Base-by-base conservation (phyloP, 2,113 vertebrate species). In the Tychaedon coryphoeus region DNA sequence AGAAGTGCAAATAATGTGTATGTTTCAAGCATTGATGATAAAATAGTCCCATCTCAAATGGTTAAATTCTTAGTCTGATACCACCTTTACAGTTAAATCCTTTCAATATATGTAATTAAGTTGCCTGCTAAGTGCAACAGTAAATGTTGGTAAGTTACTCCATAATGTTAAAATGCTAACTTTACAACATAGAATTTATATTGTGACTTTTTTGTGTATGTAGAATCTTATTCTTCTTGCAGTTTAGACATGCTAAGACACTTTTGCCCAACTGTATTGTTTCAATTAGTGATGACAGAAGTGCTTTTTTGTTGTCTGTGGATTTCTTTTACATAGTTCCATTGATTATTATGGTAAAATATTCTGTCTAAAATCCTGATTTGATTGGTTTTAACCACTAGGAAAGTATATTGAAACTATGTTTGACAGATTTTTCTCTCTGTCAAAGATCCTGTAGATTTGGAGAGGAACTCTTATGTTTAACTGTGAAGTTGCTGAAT, bases 391-490 rank as follows among this genome's bases (percentile, higher is more conserved):
- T 87, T 89, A 48, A 50, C 77, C 12, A 18, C 25, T 73, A 15
- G 56, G 24, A 45, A 90, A 57, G 5, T 57, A 33, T 61, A 58
- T 50, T 76, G 42, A 65, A 83, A 43, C 64, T 69, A 4, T 25
- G 10, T 78, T 74, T 56, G 56, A 33, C 18, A 38, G 67, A 23
- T 66, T 80, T 92, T 91, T 19, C 4, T 58, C 38, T 60, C 50
- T 61, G 15, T 83, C n/a, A 31, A 2, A 45, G 38, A 26, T 8
- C 19, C 42, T 77, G n/a, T 45, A 72, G 60, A 33, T 50, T 71
- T 78, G 26, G 48, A 54, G 42, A 34, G 34, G 7, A 69, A 38
- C 9, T 70, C 13, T 19, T 51, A 29, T 0, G 0, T 56, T 83
- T 83, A 82, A 56, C 29, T 74, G 4, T 40, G 28, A 83, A 82